Conservation (phyloP, 2,113 vertebrate species). For the Scalopus aquaticus region DNA sequence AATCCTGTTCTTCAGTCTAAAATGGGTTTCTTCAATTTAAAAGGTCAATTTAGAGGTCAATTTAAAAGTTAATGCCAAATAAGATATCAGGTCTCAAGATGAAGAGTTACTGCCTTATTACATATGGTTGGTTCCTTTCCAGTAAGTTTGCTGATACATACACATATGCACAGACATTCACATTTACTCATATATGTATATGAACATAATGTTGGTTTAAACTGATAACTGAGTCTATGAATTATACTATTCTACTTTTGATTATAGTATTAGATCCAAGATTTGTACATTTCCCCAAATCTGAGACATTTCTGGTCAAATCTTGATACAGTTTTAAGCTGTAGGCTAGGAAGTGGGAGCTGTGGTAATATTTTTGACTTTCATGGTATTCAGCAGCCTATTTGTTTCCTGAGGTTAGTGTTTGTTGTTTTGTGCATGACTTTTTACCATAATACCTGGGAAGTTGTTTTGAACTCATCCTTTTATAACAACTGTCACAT, state of each 20-base stretch:
- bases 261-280: background rate
- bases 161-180: background rate
- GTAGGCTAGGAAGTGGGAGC: background rate
- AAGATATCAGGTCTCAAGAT: background rate
- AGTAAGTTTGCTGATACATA: background rate
- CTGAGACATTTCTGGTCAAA: background rate
- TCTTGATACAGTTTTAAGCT: background rate
- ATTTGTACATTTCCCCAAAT: background rate
- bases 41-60: too few species aligned
- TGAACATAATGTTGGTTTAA: background rate
- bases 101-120: background rate
- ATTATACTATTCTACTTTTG: background rate
- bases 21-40: background rate
- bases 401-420: background rate
- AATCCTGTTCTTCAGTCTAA: background rate
- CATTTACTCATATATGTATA: background rate
- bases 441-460: background rate
- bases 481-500: background rate
- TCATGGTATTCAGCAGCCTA: background rate
- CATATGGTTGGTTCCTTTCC: background rate
- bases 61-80: background rate
- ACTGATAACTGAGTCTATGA: background rate
- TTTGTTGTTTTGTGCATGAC: background rate
- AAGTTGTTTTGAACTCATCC: background rate
- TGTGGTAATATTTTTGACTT: background rate